These are phyloP conservation scores for Notarius quadriscutis DNA, from an alignment of 2,113 vertebrate species.

Conservation along the genomic window DNA sequence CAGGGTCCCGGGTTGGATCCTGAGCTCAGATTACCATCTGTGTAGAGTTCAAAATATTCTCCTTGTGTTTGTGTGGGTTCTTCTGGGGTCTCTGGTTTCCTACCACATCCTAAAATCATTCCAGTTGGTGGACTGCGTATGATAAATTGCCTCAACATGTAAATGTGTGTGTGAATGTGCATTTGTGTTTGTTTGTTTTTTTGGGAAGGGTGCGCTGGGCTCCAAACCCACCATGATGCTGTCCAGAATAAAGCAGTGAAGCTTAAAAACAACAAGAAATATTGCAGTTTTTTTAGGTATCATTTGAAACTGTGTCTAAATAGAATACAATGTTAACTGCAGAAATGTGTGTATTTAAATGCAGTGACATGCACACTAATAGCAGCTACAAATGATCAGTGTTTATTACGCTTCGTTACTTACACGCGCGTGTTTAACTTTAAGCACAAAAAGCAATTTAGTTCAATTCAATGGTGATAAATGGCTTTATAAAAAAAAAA, in stretches of 20 bases:
- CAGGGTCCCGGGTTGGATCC: not conserved
- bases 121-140: not conserved
- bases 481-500: not conserved
- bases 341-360: not conserved
- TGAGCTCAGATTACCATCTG: not conserved
- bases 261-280: not conserved
- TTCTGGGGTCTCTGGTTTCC: slow-evolving; percentile 3
- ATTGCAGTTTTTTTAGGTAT: not conserved
- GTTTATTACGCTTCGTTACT: not conserved
- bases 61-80: not conserved
- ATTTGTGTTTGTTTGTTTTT: not conserved
- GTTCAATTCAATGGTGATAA: not conserved
- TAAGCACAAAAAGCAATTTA: not conserved
- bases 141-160: not conserved
- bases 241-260: not conserved
- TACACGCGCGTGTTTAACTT: not conserved
- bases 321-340: not conserved
- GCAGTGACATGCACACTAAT: not conserved
- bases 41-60: not conserved
- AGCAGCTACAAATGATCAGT: not conserved
- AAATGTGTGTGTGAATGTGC: not conserved
- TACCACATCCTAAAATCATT: not conserved
- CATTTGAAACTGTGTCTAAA: not conserved
- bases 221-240: not conserved
- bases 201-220: not conserved